Base-by-base conservation (phyloP, 2,888 invertebrate genomes). In the Strigamia maritima region DNA sequence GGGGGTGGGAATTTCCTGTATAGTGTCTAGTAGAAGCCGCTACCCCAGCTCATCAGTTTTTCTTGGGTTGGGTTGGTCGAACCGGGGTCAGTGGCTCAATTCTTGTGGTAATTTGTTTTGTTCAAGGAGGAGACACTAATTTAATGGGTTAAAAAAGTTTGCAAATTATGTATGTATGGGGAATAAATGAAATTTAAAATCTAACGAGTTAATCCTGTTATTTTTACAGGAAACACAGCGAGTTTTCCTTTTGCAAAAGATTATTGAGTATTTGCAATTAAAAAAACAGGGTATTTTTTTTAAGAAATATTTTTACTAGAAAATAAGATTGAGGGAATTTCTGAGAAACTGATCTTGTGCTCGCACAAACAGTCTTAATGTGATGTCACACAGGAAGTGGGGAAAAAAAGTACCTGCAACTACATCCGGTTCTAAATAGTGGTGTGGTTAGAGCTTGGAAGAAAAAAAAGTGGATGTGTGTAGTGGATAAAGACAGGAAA, bases 1-100 rank as follows among this genome's bases (percentile, higher is more conserved):
- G 76, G 38, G 76, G 76, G 76, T 75, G 76, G 76, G 76, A 75
- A 75, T 75, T 75, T 75, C 76, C 76, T 75, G 76, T 75, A 70
- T 70, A 70, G 28, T 70, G 70, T 70, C 70, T 70, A 26, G 70
- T 70, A 70, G 70, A 70, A 70, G 70, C 70, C 28, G 28, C 70
- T 70, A 70, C 70, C 70, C 70, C 28, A 70, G 70, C 70, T 70
- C 70, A 70, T 70, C 70, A 70, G 70, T 70, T 70, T 70, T 70
- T 70, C 70, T 70, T 70, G 28, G 28, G 22, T 65, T 65, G 60
- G 60, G 60, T 65, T 65, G 60, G 60, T 65, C 22, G 60, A 22
- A 22, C 22, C 24, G 24, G 24, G 60, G 70, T 70, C 70, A 70
- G 70, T 70, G 70, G 70, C 70, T 70, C 28, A 70, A 70, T 70